A percentile compares a stretch with the other conserved stretches of the same genome.
These are phyloP conservation scores for Sipha maydis DNA, from an alignment of 2,888 invertebrate species.

Conservation along the genomic window DNA sequence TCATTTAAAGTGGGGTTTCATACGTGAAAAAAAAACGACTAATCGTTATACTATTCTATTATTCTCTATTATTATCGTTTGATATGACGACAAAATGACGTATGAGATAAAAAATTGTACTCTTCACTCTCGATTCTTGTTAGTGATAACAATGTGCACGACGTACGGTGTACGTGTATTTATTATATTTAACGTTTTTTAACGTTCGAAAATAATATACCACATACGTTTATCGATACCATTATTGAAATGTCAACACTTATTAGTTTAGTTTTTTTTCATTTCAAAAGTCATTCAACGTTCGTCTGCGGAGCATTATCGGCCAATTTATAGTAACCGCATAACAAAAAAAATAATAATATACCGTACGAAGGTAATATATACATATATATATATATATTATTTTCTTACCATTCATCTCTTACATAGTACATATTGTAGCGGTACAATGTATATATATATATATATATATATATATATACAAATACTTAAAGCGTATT, in stretches of 20 bases:
- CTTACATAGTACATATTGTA: neutral
- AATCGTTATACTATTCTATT: neutral
- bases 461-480: too few species aligned
- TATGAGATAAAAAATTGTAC: conserved; percentile 27
- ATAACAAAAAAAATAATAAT: neutral
- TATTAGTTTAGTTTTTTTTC: neutral
- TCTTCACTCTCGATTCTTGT: conserved; percentile 8
- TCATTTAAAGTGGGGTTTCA: conserved; percentile 7
- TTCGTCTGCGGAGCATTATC: neutral
- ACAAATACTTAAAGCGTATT: neutral
- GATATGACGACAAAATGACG: conserved; percentile 34
- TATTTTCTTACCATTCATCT: neutral
- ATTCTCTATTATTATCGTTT: conserved; percentile 9
- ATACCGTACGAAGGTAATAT: neutral
- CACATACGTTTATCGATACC: neutral
- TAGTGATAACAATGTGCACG: neutral
- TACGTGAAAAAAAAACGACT: conserved; percentile 20
- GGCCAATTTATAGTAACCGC: neutral
- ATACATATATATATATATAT: neutral
- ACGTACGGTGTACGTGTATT: neutral
- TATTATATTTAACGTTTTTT: neutral
- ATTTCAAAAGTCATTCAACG: neutral
- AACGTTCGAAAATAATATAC: neutral
- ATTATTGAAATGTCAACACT: conserved; percentile 27
- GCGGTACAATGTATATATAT: too few species aligned